A percentile compares a stretch with the other conserved stretches of the same genome.
These are phyloP conservation scores for Daubentonia madagascariensis DNA, from an alignment of 2,113 vertebrate genomes.

Conservation along the genomic window DNA sequence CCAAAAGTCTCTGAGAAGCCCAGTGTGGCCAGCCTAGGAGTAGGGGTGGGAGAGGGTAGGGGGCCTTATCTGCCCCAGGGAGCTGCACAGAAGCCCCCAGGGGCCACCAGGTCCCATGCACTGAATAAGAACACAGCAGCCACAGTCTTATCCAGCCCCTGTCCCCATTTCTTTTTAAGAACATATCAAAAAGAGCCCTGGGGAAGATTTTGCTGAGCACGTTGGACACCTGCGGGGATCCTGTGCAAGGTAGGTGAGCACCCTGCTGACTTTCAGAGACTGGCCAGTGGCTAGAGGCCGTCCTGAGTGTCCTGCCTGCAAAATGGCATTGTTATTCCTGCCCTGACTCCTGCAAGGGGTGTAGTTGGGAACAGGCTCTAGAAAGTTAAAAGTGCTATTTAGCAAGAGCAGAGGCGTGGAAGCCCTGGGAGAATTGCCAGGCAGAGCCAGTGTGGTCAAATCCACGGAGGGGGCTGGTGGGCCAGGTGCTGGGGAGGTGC, in stretches of 20 bases:
- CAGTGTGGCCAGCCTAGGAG: neutral
- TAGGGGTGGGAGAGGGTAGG: neutral
- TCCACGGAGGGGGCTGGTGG: neutral
- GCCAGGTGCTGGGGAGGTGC: neutral
- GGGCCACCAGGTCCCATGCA: too few relatives aligned
- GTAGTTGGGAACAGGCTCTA: neutral
- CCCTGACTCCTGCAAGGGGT: too few relatives aligned
- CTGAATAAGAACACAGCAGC: neutral
- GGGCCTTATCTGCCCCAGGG: neutral
- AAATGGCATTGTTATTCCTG: neutral
- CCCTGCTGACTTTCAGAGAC: neutral
- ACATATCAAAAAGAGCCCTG: conserved; percentile 90
- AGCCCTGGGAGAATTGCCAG: neutral
- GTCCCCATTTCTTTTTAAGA: conserved; percentile 80
- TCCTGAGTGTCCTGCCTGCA: neutral
- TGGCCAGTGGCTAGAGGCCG: fast-evolving
- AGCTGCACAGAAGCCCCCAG: neutral
- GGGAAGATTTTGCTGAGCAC: conserved; percentile 95
- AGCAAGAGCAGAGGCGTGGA: neutral
- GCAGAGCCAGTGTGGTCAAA: neutral
- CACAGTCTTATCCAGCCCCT: neutral
- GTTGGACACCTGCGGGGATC: conserved; percentile 90
- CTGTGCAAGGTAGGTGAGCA: conserved; percentile 86
- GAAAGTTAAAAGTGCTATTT: neutral
- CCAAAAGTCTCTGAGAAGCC: neutral